Evolutionary conservation across 1,140 invertebrate genomes (phyloP), one percentile per base, ranked within the genome.

Genomic region (Drosophila auraria): DNA sequence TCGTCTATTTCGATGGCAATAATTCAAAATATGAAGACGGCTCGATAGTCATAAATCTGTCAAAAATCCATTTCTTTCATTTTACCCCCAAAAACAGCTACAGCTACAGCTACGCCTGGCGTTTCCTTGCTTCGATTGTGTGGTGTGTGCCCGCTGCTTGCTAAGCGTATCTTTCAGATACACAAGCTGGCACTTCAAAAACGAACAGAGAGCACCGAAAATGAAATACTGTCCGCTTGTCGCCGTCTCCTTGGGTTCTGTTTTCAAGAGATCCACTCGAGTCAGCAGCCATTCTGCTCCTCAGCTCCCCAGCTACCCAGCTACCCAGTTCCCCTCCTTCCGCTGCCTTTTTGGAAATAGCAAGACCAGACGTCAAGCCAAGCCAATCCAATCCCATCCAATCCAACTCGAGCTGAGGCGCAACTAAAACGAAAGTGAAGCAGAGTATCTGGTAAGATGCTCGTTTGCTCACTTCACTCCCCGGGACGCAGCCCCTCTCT

Each of bases 11-110:
- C 89, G 91, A 92, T 91, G 82, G 91, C 91, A 92, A 92, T 92
- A 92, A 92, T 92, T 92, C 91, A 92, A 92, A 92, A 86, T 83
- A 87, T 76, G 78, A 92, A 84, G 87, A 87, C 82, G 91, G 83
- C 84, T 87, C 91, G 91, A 92, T 92, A 92, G 87, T 91, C 87
- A 90, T 91, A 91, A 91, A 92, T 92, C 91, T 92, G 91, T 92
- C 91, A 92, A 92, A 92, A 92, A 92, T 92, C 91, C 91, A 92
- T 92, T 92, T 92, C 87, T 92, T 92, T 73, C 91, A 92, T 92
- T 89, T 92, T 61, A 73, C 69, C 69, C 81, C 84, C 78, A 63
- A 78, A 82, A 76, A 80, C 82, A 79, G 79, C 82, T 65, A 81
- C 65, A 17, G 50, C 50, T 33, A 53, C 82, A 83, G 79, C 82